These are phyloP conservation scores for Cacoxenus indagator DNA, from an alignment of 2,888 invertebrate species.

Conservation along the genomic window DNA sequence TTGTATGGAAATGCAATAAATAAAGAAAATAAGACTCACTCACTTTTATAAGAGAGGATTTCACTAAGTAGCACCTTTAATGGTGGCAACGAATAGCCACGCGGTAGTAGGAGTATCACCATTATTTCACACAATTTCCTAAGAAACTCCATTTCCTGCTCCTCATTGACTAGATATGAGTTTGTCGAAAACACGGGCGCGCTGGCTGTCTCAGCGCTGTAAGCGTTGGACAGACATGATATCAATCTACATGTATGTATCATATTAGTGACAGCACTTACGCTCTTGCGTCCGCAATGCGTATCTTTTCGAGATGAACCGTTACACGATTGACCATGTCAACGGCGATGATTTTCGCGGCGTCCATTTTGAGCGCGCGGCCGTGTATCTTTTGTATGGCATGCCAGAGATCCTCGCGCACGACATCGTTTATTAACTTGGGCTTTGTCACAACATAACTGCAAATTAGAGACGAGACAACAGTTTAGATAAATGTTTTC, in stretches of 20 bases:
- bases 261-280: conserved; percentile 71
- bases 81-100: conserved; percentile 84
- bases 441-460: conserved; percentile 78
- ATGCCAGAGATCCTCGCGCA: conserved; percentile 87
- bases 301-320: conserved; percentile 87
- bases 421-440: conserved; percentile 76
- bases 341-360: conserved; percentile 84
- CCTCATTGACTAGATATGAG: conserved; percentile 80
- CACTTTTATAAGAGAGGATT: conserved; percentile 87
- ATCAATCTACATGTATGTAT: neutral
- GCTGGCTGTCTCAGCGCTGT: conserved; percentile 76
- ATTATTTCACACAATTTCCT: conserved; percentile 86
- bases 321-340: conserved; percentile 87
- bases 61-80: conserved; percentile 86
- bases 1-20: neutral
- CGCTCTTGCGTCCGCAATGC: conserved; percentile 82
- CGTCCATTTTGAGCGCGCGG: conserved; percentile 81
- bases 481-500: conserved; percentile 44
- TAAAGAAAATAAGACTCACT: conserved; percentile 26
- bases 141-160: conserved; percentile 84
- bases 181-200: conserved; percentile 81
- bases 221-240: conserved; percentile 31
- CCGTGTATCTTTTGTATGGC: conserved; percentile 83
- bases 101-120: conserved; percentile 84
- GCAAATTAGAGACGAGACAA: conserved; percentile 43